These are phyloP conservation scores for Epinephelus awoara DNA, from an alignment of 2,797 vertebrate genomes.

Conservation along the genomic window DNA sequence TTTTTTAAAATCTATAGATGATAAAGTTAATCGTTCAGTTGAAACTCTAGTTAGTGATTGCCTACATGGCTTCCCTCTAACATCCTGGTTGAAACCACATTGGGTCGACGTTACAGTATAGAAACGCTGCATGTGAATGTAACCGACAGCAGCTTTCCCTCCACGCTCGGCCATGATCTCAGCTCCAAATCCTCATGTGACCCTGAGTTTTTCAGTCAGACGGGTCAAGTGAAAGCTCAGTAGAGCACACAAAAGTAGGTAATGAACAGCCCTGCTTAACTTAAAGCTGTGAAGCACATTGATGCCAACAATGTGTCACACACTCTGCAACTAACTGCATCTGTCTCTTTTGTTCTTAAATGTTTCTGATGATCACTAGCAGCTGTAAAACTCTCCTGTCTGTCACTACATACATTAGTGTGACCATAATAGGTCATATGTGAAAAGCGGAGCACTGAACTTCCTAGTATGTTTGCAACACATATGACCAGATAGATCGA, in stretches of 20 bases:
- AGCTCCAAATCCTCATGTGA: slow-evolving; percentile 57
- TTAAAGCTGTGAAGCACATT: slow-evolving; percentile 12
- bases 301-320: slow-evolving; percentile 23
- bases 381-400: slow-evolving; percentile 38
- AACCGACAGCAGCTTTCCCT: not conserved
- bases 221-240: slow-evolving; percentile 58
- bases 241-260: slow-evolving; percentile 26
- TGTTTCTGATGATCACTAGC: slow-evolving; percentile 32
- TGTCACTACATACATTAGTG: slow-evolving; percentile 15
- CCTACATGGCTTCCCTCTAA: not conserved
- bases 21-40: not conserved
- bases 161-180: slow-evolving; percentile 8
- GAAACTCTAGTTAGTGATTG: not conserved
- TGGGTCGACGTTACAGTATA: not conserved
- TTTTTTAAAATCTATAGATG: not conserved
- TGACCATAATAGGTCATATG: slow-evolving; percentile 31
- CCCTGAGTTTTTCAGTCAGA: slow-evolving; percentile 48
- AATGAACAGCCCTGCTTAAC: slow-evolving; percentile 34
- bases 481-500: not conserved
- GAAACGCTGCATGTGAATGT: not conserved
- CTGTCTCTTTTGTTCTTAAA: slow-evolving; percentile 5
- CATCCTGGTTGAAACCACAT: not conserved
- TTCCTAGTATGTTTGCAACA: not conserved
- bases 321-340: slow-evolving; percentile 9
- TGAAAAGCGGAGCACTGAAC: not conserved